Evolutionary conservation across 2,888 invertebrate species (phyloP).

Genomic region (Sipha maydis): DNA sequence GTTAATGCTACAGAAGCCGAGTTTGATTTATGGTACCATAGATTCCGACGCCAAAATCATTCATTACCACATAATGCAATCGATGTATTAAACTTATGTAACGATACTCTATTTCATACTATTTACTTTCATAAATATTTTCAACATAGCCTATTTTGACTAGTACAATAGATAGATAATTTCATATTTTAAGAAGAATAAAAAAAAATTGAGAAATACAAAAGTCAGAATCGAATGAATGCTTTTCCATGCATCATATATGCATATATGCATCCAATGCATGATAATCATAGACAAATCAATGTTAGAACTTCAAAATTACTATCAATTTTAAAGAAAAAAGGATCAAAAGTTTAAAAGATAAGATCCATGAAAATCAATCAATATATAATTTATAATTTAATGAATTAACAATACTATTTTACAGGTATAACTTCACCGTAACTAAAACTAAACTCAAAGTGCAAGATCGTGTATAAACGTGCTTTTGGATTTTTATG

Average conservation of each 20-base stretch:
- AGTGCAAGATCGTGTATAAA: too few relatives aligned
- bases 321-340: neutral
- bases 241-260: too few relatives aligned
- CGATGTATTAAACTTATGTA: neutral
- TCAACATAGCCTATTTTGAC: constrained; percentile 12
- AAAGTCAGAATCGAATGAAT: too few relatives aligned
- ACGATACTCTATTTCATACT: constrained; percentile 1
- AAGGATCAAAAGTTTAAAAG: neutral
- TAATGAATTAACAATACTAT: neutral
- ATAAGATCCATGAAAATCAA: neutral
- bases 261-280: too few relatives aligned
- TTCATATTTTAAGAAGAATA: too few relatives aligned
- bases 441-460: too few relatives aligned
- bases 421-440: too few relatives aligned
- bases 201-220: too few relatives aligned
- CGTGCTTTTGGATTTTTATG: too few relatives aligned
- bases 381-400: constrained; percentile 6
- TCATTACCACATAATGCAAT: neutral
- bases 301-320: constrained; percentile 2
- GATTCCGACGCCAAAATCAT: neutral
- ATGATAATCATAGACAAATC: too few relatives aligned
- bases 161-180: neutral
- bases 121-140: constrained; percentile 20
- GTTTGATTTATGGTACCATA: neutral
- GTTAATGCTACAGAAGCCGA: neutral